Base-by-base conservation (phyloP, 2,888 invertebrate genomes). In the Cabera pusaria region DNA sequence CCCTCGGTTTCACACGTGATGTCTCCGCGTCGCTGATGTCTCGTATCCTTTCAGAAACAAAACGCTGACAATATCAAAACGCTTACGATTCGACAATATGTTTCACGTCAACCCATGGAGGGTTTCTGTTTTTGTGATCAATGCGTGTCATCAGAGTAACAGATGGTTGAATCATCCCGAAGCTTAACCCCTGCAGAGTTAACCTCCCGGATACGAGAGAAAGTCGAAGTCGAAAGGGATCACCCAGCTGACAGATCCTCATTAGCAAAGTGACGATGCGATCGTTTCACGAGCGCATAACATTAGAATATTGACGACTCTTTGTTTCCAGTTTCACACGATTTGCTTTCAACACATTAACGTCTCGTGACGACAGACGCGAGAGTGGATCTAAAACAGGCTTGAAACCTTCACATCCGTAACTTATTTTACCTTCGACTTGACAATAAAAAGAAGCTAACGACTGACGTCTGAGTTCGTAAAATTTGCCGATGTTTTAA, bases 201-300 rank as follows among this genome's bases (percentile, higher is more conserved):
- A 45, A 51, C 59, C 59, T 66, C 56, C 74, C 72, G 82, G 84
- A 85, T 83, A 77, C 66, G 72, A 61, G 68, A 31, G 22, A 28
- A 10, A 70, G 74, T 81, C 81, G 76, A 10, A 70, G 74, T 81
- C 81, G 76, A 77, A 80, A 79, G 76, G 78, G 78, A 74, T 78
- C 74, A 73, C 43, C 54, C 46, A 65, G 83, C 74, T 73, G 86
- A 86, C 82, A 78, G 75, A 79, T 67, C 65, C 74, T 80, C 77
- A 87, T 87, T 86, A 86, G 69, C 56, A 59, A 63, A 61, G 82
- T 83, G 85, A 81, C 72, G 81, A 84, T 71, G 69, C 73, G 82
- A 83, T 76, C 72, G 70, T 64, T 72, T 68, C 69, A 67, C 69
- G 64, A 74, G 62, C 62, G 56, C 60, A 50, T 70, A 71, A 59